phyloP scores from a whole-genome alignment of 2,797 vertebrate species.

The Gastrophryne carolinensis region DNA sequence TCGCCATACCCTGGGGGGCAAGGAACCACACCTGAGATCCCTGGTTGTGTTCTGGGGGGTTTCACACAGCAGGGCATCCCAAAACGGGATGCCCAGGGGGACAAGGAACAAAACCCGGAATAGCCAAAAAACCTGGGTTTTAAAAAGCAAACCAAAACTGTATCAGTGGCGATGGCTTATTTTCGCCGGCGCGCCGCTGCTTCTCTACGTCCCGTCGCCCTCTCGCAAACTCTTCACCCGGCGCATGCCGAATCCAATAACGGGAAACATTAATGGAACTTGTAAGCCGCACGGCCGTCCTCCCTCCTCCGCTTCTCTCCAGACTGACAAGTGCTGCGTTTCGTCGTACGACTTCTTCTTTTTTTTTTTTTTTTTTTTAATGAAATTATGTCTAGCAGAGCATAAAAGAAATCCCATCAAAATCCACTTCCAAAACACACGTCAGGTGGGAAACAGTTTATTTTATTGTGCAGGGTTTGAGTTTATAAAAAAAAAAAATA shows the following conservation, averaged over 20 bases:
- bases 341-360: constrained; percentile 21
- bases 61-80: too few species aligned
- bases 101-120: too few species aligned
- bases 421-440: constrained; percentile 43
- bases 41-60: too few species aligned
- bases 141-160: too few species aligned
- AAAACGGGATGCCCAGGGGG: too few species aligned
- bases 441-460: constrained; percentile 44
- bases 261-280: constrained; percentile 7
- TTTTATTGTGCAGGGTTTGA: constrained; percentile 54
- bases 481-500: constrained; percentile 42
- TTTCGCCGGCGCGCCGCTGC: too few species aligned
- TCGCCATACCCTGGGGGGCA: too few species aligned
- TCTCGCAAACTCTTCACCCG: constrained; percentile 23
- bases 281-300: constrained; percentile 40
- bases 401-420: constrained; percentile 49
- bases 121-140: too few species aligned
- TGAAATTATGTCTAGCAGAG: constrained; percentile 39
- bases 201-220: too few species aligned
- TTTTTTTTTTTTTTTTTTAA: constrained; percentile 27
- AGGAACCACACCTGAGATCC: too few species aligned
- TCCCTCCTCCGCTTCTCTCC: constrained; percentile 33
- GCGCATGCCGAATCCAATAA: constrained; percentile 9
- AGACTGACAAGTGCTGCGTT: constrained; percentile 19
- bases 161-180: too few species aligned